Evolutionary conservation across 2,797 vertebrate species (phyloP), one percentile per base, ranked within the genome.

Genomic region (Takifugu rubripes): DNA sequence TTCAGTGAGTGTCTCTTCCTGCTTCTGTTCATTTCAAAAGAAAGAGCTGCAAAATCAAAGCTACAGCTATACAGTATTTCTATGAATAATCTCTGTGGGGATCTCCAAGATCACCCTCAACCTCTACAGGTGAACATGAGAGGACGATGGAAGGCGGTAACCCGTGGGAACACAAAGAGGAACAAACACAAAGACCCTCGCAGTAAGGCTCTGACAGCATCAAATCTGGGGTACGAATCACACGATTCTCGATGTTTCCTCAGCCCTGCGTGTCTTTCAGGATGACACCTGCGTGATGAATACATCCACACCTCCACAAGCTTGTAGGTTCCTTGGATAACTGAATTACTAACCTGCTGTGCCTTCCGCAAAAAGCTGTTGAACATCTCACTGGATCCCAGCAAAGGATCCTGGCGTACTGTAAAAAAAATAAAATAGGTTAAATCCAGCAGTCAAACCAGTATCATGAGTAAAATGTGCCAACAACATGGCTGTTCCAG

Each of bases 311-410:
- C 33, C 33, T 33, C 33, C 33, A 33, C 5, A 40, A 2, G 3
- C 36, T 40, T 10, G 14, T 14, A 3, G 11, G 1, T 12, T 12
- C 11, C 33, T 33, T 33, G 33, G 27, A 45, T 16, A 10, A 15
- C 48, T 12, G 42, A 1, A 5, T 44, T 0, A 64, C 87, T 61
- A 64, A 99, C 97, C 95, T 99, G 97, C 82, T 99, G 97, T 44
- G 97, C 95, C 85, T 94, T 95, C 70, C 97, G 93, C 68, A 99
- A 84, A 78, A 99, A 99, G 85, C 95, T 95, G 87, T 99, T 98
- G 88, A 99, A 99, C 76, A 91, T 88, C 79, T 98, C 96, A 0
- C 96, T 97, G 84, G 91, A 80, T 74, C 97, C 97, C 48, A 99
- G 93, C 25, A 90, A 76, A 0, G 94, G 93, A 83, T 99, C 97